Percentiles rank a stretch among this genome's conserved stretches.
Evolutionary conservation across 2,113 vertebrate genomes (phyloP).

Genomic region (Climacteris rufus): DNA sequence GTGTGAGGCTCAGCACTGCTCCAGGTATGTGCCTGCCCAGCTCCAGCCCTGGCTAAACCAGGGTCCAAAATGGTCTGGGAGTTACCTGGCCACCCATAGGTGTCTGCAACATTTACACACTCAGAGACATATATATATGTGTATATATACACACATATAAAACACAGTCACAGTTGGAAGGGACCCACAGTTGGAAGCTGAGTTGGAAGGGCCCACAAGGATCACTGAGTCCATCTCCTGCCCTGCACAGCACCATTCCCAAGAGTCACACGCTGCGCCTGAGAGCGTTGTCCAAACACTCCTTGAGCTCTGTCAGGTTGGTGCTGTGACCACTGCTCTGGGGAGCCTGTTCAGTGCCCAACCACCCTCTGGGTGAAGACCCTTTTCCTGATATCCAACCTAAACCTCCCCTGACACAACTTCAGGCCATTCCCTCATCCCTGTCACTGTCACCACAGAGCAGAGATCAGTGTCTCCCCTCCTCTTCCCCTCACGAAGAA

Average conservation of each 20-base stretch:
- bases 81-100: background rate
- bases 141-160: too few species aligned
- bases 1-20: background rate
- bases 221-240: background rate
- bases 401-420: background rate
- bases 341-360: background rate
- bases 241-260: background rate
- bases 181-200: too few species aligned
- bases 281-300: background rate
- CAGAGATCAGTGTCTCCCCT: background rate
- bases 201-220: background rate
- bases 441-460: background rate
- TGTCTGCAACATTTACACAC: background rate
- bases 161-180: too few species aligned
- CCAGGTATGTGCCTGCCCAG: background rate
- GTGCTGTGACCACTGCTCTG: background rate
- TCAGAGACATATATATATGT: too few species aligned
- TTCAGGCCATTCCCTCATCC: background rate
- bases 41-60: background rate
- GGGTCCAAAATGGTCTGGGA: rapidly evolving
- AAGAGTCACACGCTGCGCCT: background rate
- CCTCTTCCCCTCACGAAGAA: background rate
- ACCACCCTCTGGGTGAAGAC: background rate
- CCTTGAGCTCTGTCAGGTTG: background rate
- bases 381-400: background rate